Evolutionary conservation across 23 tunicate species (phyloP).

Genomic region (Ciona savignyi): DNA sequence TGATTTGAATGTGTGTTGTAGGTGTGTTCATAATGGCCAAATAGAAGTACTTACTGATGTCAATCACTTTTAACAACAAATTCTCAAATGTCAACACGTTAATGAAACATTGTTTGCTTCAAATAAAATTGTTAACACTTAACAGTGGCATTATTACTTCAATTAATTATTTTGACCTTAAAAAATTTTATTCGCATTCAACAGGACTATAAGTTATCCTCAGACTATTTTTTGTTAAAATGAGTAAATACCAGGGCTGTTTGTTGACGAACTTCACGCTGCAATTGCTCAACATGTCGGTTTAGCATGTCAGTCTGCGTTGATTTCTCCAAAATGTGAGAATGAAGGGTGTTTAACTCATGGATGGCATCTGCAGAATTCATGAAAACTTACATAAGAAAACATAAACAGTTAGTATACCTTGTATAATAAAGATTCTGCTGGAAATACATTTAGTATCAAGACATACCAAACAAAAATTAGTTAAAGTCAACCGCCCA

Average conservation of each 20-base stretch:
- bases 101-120: too few species aligned
- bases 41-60: too few species aligned
- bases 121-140: too few species aligned
- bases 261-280: slow-evolving; percentile 37
- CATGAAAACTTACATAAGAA: not conserved
- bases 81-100: not conserved
- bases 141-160: too few species aligned
- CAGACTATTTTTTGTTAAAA: too few species aligned
- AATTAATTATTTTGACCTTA: too few species aligned
- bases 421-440: too few species aligned
- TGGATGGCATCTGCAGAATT: slow-evolving; percentile 35
- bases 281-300: slow-evolving; percentile 31
- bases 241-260: slow-evolving; percentile 30
- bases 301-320: slow-evolving; percentile 44
- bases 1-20: too few species aligned
- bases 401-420: not conserved
- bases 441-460: too few species aligned
- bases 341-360: slow-evolving; percentile 34
- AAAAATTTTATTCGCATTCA: too few species aligned
- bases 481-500: not conserved
- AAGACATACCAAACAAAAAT: not conserved
- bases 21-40: too few species aligned
- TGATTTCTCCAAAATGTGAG: slow-evolving; percentile 35
- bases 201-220: too few species aligned
- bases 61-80: not conserved